Evolutionary conservation across 2,888 invertebrate species (phyloP), one percentile per base, ranked within the genome.

Genomic region (Dryobotodes eremita): DNA sequence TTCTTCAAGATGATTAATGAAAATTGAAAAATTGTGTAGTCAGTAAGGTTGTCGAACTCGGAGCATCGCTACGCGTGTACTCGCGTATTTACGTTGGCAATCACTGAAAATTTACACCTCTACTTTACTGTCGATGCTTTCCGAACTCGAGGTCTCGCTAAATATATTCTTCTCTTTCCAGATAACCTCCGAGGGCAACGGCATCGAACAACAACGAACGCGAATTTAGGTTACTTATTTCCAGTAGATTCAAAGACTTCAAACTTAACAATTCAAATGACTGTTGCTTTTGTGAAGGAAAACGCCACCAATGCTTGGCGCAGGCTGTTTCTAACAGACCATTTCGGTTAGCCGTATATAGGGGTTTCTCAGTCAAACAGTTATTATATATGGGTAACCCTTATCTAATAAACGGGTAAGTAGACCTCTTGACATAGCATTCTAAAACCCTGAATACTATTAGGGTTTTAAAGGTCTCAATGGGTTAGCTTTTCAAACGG

Each of bases 101-200:
- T 95, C 93, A 94, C 92, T 93, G 91, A 92, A 92, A 94, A 95
- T 95, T 95, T 94, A 94, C 96, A 95, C 95, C 92, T 94, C 88
- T 74, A 68, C 86, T 85, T 89, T 88, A 90, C 88, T 89, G 89
- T 85, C 91, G 91, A 93, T 93, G 91, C 91, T 93, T 92, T 92
- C 89, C 87, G 89, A 90, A 88, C 91, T 89, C 90, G 91, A 92
- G 91, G 91, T 91, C 90, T 93, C 89, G 94, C 93, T 94, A 94
- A 95, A 95, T 93, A 93, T 93, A 93, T 90, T 86, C 87, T 90
- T 86, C 87, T 86, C 89, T 90, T 91, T 92, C 89, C 90, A 92
- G 92, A 93, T 93, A 93, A 94, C 92, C 92, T 91, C 86, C 75
- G 93, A 91, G 95, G 93, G 92, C 94, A 94, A 91, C 90, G 94